Evolutionary conservation across 2,797 vertebrate species (phyloP).

Genomic region (Tokudaia tokunoshimensis): DNA sequence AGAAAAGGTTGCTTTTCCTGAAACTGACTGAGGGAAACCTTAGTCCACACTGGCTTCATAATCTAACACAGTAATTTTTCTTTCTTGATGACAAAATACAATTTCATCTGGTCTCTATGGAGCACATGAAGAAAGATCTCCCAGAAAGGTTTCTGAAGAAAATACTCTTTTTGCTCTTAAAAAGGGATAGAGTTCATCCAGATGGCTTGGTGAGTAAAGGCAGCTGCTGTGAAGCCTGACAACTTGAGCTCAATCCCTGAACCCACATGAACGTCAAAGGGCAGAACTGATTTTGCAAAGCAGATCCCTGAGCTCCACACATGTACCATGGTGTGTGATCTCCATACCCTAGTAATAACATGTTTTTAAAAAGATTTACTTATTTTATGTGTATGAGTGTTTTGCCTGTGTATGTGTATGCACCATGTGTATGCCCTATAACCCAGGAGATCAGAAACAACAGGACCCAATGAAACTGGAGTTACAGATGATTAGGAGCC

Average conservation of each 20-base stretch:
- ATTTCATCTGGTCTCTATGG: neutral
- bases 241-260: neutral
- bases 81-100: neutral
- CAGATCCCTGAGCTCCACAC: neutral
- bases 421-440: no score
- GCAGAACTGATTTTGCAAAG: neutral
- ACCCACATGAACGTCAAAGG: neutral
- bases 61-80: constrained; percentile 6
- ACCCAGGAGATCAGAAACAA: no score
- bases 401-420: no score
- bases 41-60: neutral
- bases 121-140: neutral
- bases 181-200: neutral
- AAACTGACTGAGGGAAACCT: neutral
- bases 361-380: neutral
- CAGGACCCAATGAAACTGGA: no score
- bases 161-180: neutral
- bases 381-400: no score
- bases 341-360: neutral
- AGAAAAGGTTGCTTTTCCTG: neutral
- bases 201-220: neutral
- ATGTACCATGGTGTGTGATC: neutral
- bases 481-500: no score
- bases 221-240: neutral
- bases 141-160: neutral